These are phyloP conservation scores for Drosophila falleni DNA, from an alignment of 2,888 invertebrate species.

Conservation along the genomic window DNA sequence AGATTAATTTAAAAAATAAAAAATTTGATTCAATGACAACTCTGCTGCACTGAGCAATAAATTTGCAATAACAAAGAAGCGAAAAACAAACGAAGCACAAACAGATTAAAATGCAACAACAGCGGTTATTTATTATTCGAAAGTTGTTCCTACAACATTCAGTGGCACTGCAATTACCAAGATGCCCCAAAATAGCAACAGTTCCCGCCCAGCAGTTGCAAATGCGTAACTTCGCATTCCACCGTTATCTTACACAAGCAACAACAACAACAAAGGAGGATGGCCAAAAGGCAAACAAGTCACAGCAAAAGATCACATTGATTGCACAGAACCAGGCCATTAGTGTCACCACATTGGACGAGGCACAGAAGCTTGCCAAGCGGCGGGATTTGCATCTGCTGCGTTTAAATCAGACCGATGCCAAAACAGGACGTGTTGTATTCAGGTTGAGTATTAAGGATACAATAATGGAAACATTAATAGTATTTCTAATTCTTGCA, in stretches of 20 bases:
- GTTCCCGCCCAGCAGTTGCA: constrained; percentile 5
- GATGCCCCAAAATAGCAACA: neutral
- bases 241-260: constrained; percentile 52
- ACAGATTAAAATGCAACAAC: constrained; percentile 39
- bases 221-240: constrained; percentile 24
- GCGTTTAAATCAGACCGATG: constrained; percentile 89
- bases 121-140: constrained; percentile 41
- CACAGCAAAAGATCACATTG: constrained; percentile 88
- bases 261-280: constrained; percentile 28
- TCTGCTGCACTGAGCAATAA: constrained; percentile 24
- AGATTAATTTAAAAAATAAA: neutral
- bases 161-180: constrained; percentile 23
- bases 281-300: constrained; percentile 41
- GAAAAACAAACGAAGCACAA: constrained; percentile 12
- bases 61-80: constrained; percentile 15
- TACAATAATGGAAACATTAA: neutral
- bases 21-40: constrained; percentile 30
- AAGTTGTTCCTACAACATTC: constrained; percentile 39
- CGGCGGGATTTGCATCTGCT: constrained; percentile 90
- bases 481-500: constrained; percentile 65
- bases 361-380: constrained; percentile 89
- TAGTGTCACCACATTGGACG: constrained; percentile 88
- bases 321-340: constrained; percentile 87
- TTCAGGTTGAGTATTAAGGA: constrained; percentile 86
- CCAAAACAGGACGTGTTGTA: constrained; percentile 89